Base-by-base conservation (phyloP, 2,113 vertebrate genomes). In the Aplodontia rufa region DNA sequence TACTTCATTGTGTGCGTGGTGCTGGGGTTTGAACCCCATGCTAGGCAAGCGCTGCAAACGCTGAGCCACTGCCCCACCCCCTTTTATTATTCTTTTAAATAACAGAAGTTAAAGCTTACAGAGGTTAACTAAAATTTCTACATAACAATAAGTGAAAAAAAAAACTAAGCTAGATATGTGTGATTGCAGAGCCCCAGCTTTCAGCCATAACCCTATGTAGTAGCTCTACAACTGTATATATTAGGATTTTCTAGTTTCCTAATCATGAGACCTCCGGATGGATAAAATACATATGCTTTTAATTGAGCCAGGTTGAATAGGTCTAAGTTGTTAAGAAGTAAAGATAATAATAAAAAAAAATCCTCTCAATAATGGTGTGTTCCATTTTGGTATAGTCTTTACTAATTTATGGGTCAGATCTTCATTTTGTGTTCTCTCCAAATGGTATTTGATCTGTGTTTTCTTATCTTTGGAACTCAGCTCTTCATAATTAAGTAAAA, bases 271-370 rank as follows among this genome's bases (percentile, higher is more conserved):
- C 24, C n/a, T 79, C 26, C 17, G 13, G 2, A 14, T 28, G 26
- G 4, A n/a, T 78, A 40, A 81, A 84, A 85, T 30, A n/a, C n/a
- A n/a, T n/a, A 5, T 24, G 24, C 40, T 91, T 68, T 42, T 62
- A 51, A 35, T n/a, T 30, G 16, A 81, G 24, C 16, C 32, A 49
- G 3, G 20, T 40, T 69, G 6, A 89, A 28, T 82, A 58, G 16
- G 3, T 79, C 20, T 42, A n/a, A n/a, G 32, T 80, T 91, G 45
- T 85, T 91, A 89, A 88, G n/a, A 96, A 95, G 42, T 47, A 80
- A 81, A 66, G 5, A 42, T 60, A 8, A 9, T 28, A 4, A 28
- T 60, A 26, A 26, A 13, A 81, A 93, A 83, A 28, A 20, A 64
- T 35, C 14, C 11, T 81, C 71, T 95, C 51, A 49, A 9, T 40